These are phyloP conservation scores for Muntiacus reevesi DNA, from an alignment of 2,113 vertebrate genomes.

Conservation along the genomic window DNA sequence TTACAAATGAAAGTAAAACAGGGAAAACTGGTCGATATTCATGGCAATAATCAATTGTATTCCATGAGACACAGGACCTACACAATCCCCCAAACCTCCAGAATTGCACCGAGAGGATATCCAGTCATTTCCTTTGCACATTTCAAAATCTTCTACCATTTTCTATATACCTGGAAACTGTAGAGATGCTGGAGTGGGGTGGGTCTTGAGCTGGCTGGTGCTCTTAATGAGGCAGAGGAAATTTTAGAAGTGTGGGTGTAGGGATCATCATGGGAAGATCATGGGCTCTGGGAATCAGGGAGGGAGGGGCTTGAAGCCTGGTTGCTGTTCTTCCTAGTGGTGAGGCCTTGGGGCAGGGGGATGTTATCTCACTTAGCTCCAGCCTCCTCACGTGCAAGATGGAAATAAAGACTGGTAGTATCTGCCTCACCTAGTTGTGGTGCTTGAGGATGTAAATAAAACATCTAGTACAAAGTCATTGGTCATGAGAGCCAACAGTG, in stretches of 20 bases:
- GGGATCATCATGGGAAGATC: not conserved
- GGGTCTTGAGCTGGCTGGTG: not conserved
- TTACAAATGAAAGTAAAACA: not conserved
- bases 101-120: not conserved
- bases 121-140: not conserved
- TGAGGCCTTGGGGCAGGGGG: not conserved
- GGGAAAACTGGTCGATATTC: not conserved
- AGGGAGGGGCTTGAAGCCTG: not conserved
- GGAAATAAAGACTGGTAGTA: not conserved
- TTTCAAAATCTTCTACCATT: not conserved
- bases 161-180: not conserved
- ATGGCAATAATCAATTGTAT: not conserved
- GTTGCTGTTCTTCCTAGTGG: not conserved
- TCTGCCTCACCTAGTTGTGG: not conserved
- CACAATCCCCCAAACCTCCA: not conserved
- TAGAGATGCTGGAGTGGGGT: not conserved
- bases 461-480: not conserved
- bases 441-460: constrained; percentile 4
- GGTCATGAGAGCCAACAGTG: not conserved
- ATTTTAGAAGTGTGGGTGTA: not conserved
- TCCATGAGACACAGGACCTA: not conserved
- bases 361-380: not conserved
- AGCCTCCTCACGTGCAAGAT: not conserved
- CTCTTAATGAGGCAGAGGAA: not conserved
- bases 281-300: not conserved